These are phyloP conservation scores for Carlito syrichta DNA, from an alignment of 2,113 vertebrate species.

Conservation along the genomic window DNA sequence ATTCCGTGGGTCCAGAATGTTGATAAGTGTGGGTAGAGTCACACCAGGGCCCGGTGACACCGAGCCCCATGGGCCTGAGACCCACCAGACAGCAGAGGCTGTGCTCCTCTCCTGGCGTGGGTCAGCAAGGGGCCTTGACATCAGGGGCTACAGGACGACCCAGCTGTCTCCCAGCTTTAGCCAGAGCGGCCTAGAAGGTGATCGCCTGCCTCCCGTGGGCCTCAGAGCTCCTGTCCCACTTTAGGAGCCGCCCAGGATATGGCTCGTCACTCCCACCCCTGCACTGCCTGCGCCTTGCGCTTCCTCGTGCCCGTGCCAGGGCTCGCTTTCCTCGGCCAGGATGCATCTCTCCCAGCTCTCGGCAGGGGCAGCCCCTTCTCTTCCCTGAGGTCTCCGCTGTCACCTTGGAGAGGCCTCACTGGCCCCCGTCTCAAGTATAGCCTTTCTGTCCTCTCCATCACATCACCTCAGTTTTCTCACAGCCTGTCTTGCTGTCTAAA, in stretches of 20 bases:
- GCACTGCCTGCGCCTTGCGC: background rate
- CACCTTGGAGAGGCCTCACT: background rate
- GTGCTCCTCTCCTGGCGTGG: background rate
- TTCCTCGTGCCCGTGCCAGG: accelerated
- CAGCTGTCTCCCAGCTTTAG: background rate
- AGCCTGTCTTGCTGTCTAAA: background rate
- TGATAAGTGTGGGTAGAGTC: background rate
- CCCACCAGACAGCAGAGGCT: background rate
- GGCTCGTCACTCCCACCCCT: background rate
- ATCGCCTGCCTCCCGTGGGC: background rate
- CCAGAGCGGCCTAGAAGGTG: background rate
- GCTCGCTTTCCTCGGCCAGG: background rate
- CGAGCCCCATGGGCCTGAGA: background rate
- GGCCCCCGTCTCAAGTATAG: background rate
- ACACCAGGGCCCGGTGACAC: accelerated
- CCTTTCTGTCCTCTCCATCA: background rate
- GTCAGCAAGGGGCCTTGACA: background rate
- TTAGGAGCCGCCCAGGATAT: background rate
- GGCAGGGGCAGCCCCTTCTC: background rate
- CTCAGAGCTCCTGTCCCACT: background rate
- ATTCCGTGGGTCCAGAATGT: background rate
- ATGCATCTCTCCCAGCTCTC: background rate
- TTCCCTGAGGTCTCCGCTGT: background rate
- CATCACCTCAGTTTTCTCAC: background rate
- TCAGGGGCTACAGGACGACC: background rate